Conservation (phyloP, 2,888 invertebrate genomes). For the Athrips mouffetella region DNA sequence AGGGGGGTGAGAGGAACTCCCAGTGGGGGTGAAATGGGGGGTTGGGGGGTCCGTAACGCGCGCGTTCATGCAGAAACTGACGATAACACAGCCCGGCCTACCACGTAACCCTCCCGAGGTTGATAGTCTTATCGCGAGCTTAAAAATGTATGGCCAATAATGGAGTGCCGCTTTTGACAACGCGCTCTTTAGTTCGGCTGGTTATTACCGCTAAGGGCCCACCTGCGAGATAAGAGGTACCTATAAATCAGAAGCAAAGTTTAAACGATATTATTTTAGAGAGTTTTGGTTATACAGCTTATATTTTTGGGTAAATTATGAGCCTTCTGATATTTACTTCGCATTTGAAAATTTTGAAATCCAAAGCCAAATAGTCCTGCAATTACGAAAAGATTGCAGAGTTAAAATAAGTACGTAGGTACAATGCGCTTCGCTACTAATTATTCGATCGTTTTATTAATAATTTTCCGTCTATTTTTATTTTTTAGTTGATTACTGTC, state of each 20-base stretch:
- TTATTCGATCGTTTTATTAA: no score
- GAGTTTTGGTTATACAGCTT: neutral
- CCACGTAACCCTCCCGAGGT: constrained; percentile 66
- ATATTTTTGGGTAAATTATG: no score
- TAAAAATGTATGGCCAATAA: constrained; percentile 75
- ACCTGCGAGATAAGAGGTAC: constrained; percentile 34
- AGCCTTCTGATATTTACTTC: no score
- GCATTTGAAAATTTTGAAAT: no score
- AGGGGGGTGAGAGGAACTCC: constrained; percentile 21
- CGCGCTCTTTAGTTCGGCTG: constrained; percentile 42
- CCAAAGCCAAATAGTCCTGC: no score
- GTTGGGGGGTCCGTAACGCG: constrained; percentile 58
- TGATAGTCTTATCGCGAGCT: constrained; percentile 61
- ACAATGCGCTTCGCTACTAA: no score
- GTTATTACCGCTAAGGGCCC: constrained; percentile 19
- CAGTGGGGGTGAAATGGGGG: constrained; percentile 25
- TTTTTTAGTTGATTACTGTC: no score
- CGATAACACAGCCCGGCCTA: constrained; percentile 74
- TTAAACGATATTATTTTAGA: constrained; percentile 9
- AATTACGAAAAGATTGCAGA: no score
- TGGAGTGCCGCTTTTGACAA: constrained; percentile 47
- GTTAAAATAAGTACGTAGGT: no score
- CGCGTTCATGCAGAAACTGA: constrained; percentile 77
- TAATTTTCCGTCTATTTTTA: no score
- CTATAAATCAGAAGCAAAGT: constrained; percentile 26